These are phyloP conservation scores for Meriones psammophilus DNA, from an alignment of 2,797 vertebrate species.

Conservation along the genomic window DNA sequence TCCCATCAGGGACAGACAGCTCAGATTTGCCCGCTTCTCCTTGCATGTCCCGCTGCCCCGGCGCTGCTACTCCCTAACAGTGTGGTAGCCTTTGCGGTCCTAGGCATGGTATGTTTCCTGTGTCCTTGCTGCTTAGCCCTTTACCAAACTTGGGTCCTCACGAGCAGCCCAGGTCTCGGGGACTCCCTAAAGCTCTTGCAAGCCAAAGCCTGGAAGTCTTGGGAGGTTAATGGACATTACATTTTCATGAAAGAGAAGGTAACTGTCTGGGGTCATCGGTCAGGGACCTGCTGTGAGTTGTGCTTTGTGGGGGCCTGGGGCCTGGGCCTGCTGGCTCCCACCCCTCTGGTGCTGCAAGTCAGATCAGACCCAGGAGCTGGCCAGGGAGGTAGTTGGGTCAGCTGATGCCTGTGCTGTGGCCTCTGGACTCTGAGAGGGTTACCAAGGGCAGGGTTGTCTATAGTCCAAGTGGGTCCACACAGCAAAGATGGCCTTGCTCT, in stretches of 20 bases:
- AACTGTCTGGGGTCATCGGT: fast-evolving
- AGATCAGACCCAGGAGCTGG: background rate
- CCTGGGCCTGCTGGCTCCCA: fast-evolving
- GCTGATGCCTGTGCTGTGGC: background rate
- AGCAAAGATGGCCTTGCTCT: background rate
- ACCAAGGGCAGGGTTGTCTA: fast-evolving
- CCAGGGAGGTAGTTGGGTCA: background rate
- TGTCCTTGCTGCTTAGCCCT: background rate
- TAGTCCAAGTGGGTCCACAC: background rate
- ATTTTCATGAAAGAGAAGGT: background rate
- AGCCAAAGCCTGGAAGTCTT: fast-evolving
- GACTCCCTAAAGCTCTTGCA: fast-evolving
- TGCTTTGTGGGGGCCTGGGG: fast-evolving
- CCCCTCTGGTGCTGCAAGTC: background rate
- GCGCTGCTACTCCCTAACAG: background rate
- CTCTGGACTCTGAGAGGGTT: background rate
- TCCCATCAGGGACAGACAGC: too few species aligned
- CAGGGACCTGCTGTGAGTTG: background rate
- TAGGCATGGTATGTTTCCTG: fast-evolving
- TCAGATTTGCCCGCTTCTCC: background rate
- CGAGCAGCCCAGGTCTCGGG: background rate
- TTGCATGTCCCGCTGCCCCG: background rate
- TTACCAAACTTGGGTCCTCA: background rate
- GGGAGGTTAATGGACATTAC: background rate
- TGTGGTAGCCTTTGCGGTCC: background rate